Base-by-base conservation (phyloP, 2,888 invertebrate species). In the Geophilus truncorum region DNA sequence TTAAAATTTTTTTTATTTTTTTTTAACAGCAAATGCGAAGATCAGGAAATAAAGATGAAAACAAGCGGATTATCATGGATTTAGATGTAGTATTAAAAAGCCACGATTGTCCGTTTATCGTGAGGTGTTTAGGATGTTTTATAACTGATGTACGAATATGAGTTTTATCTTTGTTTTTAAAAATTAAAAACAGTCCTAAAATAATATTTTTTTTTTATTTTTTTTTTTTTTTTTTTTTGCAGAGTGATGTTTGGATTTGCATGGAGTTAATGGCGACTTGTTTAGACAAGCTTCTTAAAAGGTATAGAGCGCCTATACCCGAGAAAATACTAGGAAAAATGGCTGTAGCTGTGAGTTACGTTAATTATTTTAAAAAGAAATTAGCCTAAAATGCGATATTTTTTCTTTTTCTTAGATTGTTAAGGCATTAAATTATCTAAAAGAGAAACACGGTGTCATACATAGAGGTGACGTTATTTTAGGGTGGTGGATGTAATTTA, bases 211-310 rank as follows among this genome's bases (percentile, higher is more conserved):
- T 30, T 77, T 77, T 9, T 7, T 70, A n/a, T 70, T 2, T 70
- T 70, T 28, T 10, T 70, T 9, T 3, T 3, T 36, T 70, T 78
- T 28, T 51, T 81, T 79, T 78, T 23, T 83, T 85, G 28, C 83
- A 88, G 87, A 85, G 85, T 0, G 97, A 98, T 87, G 98, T 99
- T 0, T 98, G 98, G 97, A 98, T 99, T 86, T 99, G 98, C 87
- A 99, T 99, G 99, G 99, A 99, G 89, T 90, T 98, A 84, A 99
- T 99, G 99, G 93, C 96, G 15, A 97, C 97, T 23, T 99, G 99
- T 89, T 94, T 99, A 86, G 99, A 99, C 87, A 98, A 98, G 89
- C 89, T 99, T 85, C 90, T 98, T 82, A 96, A 96, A 88, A 89
- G 92, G 84, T 90, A 94, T 51, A 92, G 93, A 82, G 91, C 91